These are phyloP conservation scores for Paragorgia papillata DNA, from an alignment of 92 coral and sea anemone species.

Conservation along the genomic window DNA sequence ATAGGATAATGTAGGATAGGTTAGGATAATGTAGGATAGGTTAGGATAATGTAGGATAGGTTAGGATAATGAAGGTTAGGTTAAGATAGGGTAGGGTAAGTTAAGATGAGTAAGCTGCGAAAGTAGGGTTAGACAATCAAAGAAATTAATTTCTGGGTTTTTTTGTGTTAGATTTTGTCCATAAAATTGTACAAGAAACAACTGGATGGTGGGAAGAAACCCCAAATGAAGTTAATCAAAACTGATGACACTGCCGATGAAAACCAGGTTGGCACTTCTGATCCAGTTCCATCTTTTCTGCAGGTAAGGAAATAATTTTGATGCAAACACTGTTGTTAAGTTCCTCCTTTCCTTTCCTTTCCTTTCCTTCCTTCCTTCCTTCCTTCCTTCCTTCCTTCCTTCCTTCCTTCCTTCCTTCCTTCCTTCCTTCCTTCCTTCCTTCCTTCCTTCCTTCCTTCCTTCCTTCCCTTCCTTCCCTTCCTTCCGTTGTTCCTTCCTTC, in stretches of 20 bases:
- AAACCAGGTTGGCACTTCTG: neutral
- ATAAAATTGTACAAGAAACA: constrained; percentile 79
- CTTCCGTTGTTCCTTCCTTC: neutral
- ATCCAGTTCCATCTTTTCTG: constrained; percentile 8
- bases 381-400: too few species aligned
- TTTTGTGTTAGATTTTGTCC: constrained; percentile 70
- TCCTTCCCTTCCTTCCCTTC: neutral
- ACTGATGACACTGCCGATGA: constrained; percentile 8
- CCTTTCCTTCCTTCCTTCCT: neutral
- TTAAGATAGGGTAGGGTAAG: neutral
- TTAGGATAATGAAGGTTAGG: neutral
- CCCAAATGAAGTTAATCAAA: neutral
- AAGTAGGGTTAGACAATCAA: too few species aligned
- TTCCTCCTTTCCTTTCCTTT: neutral
- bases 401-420: too few species aligned
- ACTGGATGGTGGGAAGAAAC: constrained; percentile 28
- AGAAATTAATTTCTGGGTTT: too few species aligned
- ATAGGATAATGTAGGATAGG: neutral
- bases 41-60: neutral
- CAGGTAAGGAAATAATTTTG: constrained; percentile 8
- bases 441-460: constrained; percentile 12
- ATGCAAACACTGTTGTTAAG: neutral
- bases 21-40: neutral
- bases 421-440: neutral
- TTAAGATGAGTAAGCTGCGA: too few species aligned